Percentiles rank a stretch among this genome's conserved stretches.
These are phyloP conservation scores for Anastatus disparis DNA, from an alignment of 1,140 invertebrate genomes.

Conservation along the genomic window DNA sequence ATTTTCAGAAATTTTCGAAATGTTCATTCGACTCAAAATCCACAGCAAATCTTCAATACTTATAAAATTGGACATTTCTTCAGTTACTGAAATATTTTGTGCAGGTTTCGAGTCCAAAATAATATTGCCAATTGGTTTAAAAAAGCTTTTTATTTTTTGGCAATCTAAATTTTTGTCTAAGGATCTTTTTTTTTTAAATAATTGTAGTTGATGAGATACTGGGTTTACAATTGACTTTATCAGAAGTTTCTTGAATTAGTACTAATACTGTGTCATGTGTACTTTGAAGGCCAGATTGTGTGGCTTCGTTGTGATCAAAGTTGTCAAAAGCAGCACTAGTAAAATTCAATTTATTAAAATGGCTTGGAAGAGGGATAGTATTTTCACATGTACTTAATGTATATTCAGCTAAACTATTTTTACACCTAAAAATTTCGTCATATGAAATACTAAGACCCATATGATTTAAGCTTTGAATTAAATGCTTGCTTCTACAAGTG, in stretches of 20 bases:
- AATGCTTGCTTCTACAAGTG: conserved; percentile 12
- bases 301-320: conserved; percentile 42
- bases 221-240: neutral
- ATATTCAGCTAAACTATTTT: conserved; percentile 25
- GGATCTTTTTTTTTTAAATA: neutral
- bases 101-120: neutral
- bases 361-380: conserved; percentile 31
- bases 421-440: conserved; percentile 29
- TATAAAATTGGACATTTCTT: neutral
- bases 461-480: conserved; percentile 30
- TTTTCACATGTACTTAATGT: neutral
- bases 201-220: neutral
- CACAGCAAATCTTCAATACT: conserved; percentile 2
- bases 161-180: neutral
- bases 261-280: conserved; percentile 40
- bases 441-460: conserved; percentile 32
- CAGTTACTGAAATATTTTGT: neutral
- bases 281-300: conserved; percentile 29
- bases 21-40: conserved; percentile 19
- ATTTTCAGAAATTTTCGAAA: neutral
- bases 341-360: conserved; percentile 31
- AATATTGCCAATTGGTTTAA: neutral
- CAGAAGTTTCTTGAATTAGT: conserved; percentile 24
- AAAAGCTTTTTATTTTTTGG: neutral
- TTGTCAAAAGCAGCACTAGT: conserved; percentile 41